Percentiles rank a stretch among this genome's conserved stretches.
Evolutionary conservation across 2,888 invertebrate genomes (phyloP).

Genomic region (Xylophagus ater): DNA sequence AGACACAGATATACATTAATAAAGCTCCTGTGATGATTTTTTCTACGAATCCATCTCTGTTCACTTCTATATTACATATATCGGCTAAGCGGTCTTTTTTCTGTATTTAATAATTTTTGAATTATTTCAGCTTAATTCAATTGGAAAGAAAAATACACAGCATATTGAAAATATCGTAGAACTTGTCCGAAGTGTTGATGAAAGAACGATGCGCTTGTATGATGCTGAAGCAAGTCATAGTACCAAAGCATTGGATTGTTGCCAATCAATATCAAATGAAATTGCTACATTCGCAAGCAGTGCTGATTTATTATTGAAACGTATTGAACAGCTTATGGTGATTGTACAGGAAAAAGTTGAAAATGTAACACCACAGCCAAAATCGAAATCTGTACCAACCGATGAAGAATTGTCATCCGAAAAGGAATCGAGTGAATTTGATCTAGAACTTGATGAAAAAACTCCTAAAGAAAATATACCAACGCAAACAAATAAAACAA

Average conservation of each 20-base stretch:
- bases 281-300: slow-evolving; percentile 31
- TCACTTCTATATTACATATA: too few species aligned
- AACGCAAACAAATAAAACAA: neutral
- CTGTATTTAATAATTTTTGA: too few species aligned
- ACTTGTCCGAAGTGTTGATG: slow-evolving; percentile 26
- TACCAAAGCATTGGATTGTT: slow-evolving; percentile 24
- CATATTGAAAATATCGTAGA: slow-evolving; percentile 30
- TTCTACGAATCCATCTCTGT: too few species aligned
- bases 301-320: slow-evolving; percentile 30
- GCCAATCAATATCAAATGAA: slow-evolving; percentile 27
- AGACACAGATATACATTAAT: too few species aligned
- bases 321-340: slow-evolving; percentile 26
- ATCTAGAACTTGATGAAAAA: neutral
- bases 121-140: slow-evolving; percentile 19
- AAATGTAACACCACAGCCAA: slow-evolving; percentile 11
- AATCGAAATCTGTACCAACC: neutral
- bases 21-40: too few species aligned
- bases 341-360: slow-evolving; percentile 24
- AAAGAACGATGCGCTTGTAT: slow-evolving; percentile 26
- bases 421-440: neutral
- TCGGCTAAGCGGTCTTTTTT: too few species aligned
- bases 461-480: slow-evolving; percentile 13
- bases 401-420: neutral
- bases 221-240: slow-evolving; percentile 22
- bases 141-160: slow-evolving; percentile 20